phyloP scores from a whole-genome alignment of 2,113 vertebrate species.

The Laterallus jamaicensis region DNA sequence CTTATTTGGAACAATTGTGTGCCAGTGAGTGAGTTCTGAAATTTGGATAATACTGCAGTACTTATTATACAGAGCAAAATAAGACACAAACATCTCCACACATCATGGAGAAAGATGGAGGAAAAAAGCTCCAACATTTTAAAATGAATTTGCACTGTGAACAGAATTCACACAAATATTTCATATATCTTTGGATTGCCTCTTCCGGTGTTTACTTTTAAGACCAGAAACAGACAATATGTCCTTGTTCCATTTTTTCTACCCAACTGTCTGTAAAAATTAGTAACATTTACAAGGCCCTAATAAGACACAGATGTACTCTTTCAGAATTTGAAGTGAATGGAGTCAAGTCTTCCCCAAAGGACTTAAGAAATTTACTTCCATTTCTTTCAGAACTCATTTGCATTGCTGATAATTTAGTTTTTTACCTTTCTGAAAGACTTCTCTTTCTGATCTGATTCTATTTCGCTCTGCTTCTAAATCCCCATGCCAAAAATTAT shows the following conservation, averaged over 20 bases:
- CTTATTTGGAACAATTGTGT: not conserved
- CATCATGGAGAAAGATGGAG: not conserved
- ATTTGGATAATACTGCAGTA: not conserved
- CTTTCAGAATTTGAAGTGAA: not conserved
- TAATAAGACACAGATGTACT: not conserved
- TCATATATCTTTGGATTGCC: not conserved
- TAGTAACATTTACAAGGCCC: not conserved
- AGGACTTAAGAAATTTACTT: not conserved
- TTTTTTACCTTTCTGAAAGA: not conserved
- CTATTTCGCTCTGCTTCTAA: not conserved
- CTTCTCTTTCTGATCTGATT: not conserved
- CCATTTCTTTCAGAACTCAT: not conserved
- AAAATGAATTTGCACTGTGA: not conserved
- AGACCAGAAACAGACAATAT: not conserved
- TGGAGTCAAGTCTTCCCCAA: not conserved
- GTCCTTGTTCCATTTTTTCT: not conserved
- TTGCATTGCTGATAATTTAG: not conserved
- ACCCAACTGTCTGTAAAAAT: not conserved
- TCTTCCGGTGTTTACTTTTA: not conserved
- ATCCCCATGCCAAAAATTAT: not conserved
- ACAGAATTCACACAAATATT: not conserved
- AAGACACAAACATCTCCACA: not conserved
- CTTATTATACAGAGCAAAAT: not conserved
- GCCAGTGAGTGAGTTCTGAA: not conserved
- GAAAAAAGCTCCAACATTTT: not conserved